Base-by-base conservation (phyloP, 2,888 invertebrate genomes). In the Ernsta delagoae region DNA sequence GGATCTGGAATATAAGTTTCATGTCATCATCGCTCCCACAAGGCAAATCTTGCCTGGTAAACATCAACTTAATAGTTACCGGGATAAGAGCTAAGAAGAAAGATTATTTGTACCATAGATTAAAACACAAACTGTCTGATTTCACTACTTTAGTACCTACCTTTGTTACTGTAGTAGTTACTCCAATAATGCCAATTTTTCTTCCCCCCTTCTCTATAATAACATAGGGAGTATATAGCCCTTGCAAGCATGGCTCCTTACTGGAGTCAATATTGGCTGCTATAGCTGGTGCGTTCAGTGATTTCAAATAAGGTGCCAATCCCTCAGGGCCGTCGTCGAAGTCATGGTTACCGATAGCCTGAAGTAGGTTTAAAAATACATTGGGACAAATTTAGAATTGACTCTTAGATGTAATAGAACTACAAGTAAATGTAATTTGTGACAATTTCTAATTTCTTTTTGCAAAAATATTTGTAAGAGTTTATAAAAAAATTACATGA, bases 281-380 rank as follows among this genome's bases (percentile, higher is more conserved):
- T 4, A 98, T 83, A 9, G 96, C 94, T 0, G 96, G 96, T 0
- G 96, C 95, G 0, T 94, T 93, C 4, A 96, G 79, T 0, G 90
- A 88, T 66, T 95, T 81, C 1, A 98, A 82, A 82, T 96, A 97
- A 0, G 96, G 96, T 0, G 95, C 95, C 0, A 97, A 81, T 0
- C 96, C 97, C 12, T 87, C 94, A 0, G 97, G 92, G 0, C 95
- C 95, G 72, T 96, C 94, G 79, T 98, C 98, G 76, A 98, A 98
- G 79, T 98, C 98, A 77, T 98, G 97, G 83, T 97, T 97, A 0
- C 98, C 98, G 6, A 98, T 85, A 0, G 96, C 96, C 97, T 97
- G 84, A 75, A 60, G 36, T 4, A 36, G 5, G 5, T 36, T 36
- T 5, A 36, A 6, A 36, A 24, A 24, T 24, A 24, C 24, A 3